A percentile compares a stretch with the other conserved stretches of the same genome.
Evolutionary conservation across 2,797 vertebrate species (phyloP).

Genomic region (Danio albolineatus): DNA sequence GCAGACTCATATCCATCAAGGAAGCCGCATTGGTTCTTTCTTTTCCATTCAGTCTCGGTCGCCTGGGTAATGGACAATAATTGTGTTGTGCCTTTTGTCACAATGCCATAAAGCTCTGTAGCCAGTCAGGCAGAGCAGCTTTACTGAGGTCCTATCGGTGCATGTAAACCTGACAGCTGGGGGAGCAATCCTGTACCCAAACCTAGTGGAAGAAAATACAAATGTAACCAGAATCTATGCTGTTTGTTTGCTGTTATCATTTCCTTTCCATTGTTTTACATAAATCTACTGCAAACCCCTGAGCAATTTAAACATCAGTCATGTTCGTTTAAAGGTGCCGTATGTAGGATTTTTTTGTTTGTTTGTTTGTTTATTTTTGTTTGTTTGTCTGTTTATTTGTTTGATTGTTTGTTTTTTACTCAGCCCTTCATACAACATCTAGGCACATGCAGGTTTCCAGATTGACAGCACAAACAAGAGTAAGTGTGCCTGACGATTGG

Average conservation of each 20-base stretch:
- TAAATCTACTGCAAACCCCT: conserved; percentile 8
- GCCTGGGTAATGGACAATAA: conserved; percentile 57
- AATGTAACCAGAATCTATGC: conserved; percentile 37
- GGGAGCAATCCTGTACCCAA: conserved; percentile 30
- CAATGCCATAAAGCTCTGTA: conserved; percentile 41
- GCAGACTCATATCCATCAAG: conserved; percentile 41
- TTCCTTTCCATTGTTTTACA: conserved; percentile 35
- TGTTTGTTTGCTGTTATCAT: conserved; percentile 11
- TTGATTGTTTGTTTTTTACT: too few relatives aligned
- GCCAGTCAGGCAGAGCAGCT: conserved; percentile 27
- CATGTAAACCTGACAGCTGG: conserved; percentile 40
- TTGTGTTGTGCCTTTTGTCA: conserved; percentile 55
- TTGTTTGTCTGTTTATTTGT: too few relatives aligned
- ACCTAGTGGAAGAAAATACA: conserved; percentile 39
- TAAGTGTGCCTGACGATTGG: too few relatives aligned
- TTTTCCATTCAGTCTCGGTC: conserved; percentile 47
- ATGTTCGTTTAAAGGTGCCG: not conserved
- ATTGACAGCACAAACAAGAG: too few relatives aligned
- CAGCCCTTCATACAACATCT: too few relatives aligned
- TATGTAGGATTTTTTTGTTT: too few relatives aligned
- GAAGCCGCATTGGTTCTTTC: conserved; percentile 38
- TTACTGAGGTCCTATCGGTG: conserved; percentile 53
- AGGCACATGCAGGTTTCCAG: too few relatives aligned
- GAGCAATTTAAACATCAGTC: conserved; percentile 23
- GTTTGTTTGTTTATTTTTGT: too few relatives aligned